phyloP scores from a whole-genome alignment of 53 echinoderm and acorn worm species.

The Actinopyga echinites region DNA sequence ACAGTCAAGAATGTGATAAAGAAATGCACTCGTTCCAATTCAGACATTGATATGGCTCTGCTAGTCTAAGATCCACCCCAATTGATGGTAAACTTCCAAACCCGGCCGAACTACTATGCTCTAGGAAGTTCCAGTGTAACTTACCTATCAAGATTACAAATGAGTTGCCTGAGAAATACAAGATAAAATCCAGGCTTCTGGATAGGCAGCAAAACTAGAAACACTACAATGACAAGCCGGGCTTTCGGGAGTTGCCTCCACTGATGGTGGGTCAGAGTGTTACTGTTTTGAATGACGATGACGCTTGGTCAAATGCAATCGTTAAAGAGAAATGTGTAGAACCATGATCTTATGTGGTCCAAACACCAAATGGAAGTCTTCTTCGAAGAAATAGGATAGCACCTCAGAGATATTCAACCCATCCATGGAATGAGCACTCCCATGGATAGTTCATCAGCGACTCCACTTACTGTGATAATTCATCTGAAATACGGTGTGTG shows the following conservation, averaged over 20 bases:
- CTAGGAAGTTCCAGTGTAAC: neutral
- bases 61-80: neutral
- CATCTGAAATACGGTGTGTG: neutral
- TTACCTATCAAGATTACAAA: neutral
- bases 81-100: neutral
- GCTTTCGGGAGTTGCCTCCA: neutral
- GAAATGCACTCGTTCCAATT: neutral
- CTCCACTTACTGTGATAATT: neutral
- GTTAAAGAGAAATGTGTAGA: slow-evolving; percentile 3
- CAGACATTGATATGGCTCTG: slow-evolving; percentile 26
- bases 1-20: slow-evolving; percentile 17
- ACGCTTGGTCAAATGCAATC: neutral
- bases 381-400: slow-evolving; percentile 20
- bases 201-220: neutral
- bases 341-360: neutral
- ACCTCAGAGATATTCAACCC: slow-evolving; percentile 17
- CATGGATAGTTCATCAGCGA: too few species aligned
- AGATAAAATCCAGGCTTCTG: neutral
- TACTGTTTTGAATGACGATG: slow-evolving; percentile 7
- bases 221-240: neutral
- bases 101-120: slow-evolving; percentile 16
- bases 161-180: neutral
- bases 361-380: slow-evolving; percentile 9
- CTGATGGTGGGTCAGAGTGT: neutral
- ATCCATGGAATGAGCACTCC: neutral